phyloP scores from a whole-genome alignment of 2,888 invertebrate genomes.

The Tinea pellionella region DNA sequence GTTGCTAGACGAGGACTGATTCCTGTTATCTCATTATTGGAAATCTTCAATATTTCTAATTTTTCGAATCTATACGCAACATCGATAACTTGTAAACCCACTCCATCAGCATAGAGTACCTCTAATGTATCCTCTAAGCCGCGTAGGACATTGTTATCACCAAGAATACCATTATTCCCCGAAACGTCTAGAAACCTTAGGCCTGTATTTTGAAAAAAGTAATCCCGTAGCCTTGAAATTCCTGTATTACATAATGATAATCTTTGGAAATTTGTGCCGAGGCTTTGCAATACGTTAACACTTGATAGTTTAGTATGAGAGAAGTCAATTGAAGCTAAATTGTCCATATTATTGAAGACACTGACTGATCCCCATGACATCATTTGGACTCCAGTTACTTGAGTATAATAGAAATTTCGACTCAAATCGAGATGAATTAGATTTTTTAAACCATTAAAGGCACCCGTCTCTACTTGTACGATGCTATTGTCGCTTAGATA shows the following conservation, averaged over 20 bases:
- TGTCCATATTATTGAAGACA: slow-evolving; percentile 32
- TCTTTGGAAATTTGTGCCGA: slow-evolving; percentile 32
- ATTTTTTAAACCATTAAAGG: slow-evolving; percentile 43
- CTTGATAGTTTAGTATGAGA: slow-evolving; percentile 42
- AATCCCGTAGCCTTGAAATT: slow-evolving; percentile 35
- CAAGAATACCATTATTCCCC: slow-evolving; percentile 52
- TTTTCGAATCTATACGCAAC: slow-evolving; percentile 41
- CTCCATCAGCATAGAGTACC: slow-evolving; percentile 52
- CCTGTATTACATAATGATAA: slow-evolving; percentile 57
- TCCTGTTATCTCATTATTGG: slow-evolving; percentile 56
- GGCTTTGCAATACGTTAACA: slow-evolving; percentile 30
- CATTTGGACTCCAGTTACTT: slow-evolving; percentile 28
- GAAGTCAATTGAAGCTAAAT: slow-evolving; percentile 42
- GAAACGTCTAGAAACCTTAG: slow-evolving; percentile 67
- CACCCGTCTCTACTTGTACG: slow-evolving; percentile 35
- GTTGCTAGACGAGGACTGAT: slow-evolving; percentile 33
- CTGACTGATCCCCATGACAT: slow-evolving; percentile 19
- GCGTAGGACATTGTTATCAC: slow-evolving; percentile 33
- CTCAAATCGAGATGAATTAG: slow-evolving; percentile 67
- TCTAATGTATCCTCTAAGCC: slow-evolving; percentile 48
- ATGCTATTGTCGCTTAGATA: slow-evolving; percentile 68
- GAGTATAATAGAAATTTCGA: slow-evolving; percentile 31
- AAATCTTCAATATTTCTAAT: slow-evolving; percentile 56
- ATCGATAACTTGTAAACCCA: slow-evolving; percentile 41
- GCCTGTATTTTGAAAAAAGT: slow-evolving; percentile 46